phyloP scores from a whole-genome alignment of 2,888 invertebrate genomes.

The Atherix ibis region DNA sequence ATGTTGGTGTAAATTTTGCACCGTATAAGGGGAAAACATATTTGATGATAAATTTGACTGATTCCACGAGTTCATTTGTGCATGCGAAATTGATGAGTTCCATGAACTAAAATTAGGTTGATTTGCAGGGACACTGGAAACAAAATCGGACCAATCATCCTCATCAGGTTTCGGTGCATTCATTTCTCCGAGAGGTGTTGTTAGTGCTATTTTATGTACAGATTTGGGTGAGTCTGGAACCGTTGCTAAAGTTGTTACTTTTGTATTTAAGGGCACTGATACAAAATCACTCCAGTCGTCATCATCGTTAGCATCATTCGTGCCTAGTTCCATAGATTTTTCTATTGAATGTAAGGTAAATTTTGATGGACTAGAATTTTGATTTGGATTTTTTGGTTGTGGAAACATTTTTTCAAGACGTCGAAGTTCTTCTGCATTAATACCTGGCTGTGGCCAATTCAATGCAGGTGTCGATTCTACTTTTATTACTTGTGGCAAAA shows the following conservation, averaged over 20 bases:
- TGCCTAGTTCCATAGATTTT: background rate
- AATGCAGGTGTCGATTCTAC: constrained; percentile 27
- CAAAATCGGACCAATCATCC: constrained; percentile 41
- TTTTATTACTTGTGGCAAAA: constrained; percentile 25
- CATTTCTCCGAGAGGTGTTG: constrained; percentile 5
- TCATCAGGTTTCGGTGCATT: constrained; percentile 17
- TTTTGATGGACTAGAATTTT: background rate
- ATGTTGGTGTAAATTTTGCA: constrained; percentile 1
- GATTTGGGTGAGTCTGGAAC: constrained; percentile 8
- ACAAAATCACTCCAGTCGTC: constrained; percentile 43
- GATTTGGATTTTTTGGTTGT: constrained; percentile 15
- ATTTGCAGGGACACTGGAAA: constrained; percentile 32
- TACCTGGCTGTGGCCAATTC: constrained; percentile 37
- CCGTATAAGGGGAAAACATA: constrained; percentile 2
- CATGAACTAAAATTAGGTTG: background rate
- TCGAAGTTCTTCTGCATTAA: constrained; percentile 29
- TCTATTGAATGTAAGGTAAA: background rate
- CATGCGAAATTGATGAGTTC: constrained; percentile 19
- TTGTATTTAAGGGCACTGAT: constrained; percentile 23
- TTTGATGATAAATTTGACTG: constrained; percentile 21
- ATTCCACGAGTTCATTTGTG: constrained; percentile 29
- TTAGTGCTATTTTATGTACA: constrained; percentile 8
- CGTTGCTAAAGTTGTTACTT: constrained; percentile 8
- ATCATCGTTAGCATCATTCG: constrained; percentile 20
- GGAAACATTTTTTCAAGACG: constrained; percentile 31